Evolutionary conservation across 2,888 invertebrate species (phyloP).

Genomic region (Lissocephala sabroskyi): DNA sequence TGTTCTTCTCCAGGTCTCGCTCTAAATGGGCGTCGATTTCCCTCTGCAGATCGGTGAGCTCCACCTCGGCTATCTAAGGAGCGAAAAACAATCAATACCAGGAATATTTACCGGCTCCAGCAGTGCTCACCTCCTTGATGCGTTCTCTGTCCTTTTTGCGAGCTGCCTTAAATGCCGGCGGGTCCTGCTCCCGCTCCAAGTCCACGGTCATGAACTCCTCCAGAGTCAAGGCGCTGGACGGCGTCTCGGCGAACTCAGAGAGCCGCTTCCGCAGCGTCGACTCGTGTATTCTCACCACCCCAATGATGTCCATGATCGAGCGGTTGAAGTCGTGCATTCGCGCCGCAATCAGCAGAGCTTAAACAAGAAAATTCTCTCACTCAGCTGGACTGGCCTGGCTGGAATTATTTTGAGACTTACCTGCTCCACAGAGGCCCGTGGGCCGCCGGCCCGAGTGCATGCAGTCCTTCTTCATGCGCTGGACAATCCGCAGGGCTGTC

Average conservation of each 20-base stretch:
- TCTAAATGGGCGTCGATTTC: constrained; percentile 90
- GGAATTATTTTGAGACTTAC: constrained; percentile 73
- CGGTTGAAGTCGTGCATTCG: constrained; percentile 93
- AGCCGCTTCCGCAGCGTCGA: constrained; percentile 92
- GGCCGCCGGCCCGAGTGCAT: constrained; percentile 97
- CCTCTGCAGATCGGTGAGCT: constrained; percentile 84
- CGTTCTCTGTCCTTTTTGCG: constrained; percentile 90
- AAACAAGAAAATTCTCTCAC: background rate
- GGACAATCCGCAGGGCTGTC: constrained; percentile 93
- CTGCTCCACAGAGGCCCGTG: constrained; percentile 98
- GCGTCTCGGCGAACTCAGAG: constrained; percentile 96
- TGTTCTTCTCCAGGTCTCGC: constrained; percentile 75
- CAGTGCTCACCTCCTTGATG: constrained; percentile 82
- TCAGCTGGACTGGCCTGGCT: background rate
- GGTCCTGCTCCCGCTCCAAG: constrained; percentile 94
- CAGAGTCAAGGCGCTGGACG: constrained; percentile 92
- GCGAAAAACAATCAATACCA: too few relatives aligned
- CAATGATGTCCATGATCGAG: constrained; percentile 89
- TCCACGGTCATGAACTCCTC: constrained; percentile 98
- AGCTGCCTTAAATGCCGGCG: constrained; percentile 94
- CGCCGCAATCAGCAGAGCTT: constrained; percentile 94
- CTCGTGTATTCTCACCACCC: constrained; percentile 96
- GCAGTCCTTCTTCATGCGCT: constrained; percentile 98
- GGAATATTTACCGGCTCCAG: too few relatives aligned
- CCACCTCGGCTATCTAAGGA: constrained; percentile 74